Conservation (phyloP, 2,797 vertebrate genomes). For the Darevskia nairensis region DNA sequence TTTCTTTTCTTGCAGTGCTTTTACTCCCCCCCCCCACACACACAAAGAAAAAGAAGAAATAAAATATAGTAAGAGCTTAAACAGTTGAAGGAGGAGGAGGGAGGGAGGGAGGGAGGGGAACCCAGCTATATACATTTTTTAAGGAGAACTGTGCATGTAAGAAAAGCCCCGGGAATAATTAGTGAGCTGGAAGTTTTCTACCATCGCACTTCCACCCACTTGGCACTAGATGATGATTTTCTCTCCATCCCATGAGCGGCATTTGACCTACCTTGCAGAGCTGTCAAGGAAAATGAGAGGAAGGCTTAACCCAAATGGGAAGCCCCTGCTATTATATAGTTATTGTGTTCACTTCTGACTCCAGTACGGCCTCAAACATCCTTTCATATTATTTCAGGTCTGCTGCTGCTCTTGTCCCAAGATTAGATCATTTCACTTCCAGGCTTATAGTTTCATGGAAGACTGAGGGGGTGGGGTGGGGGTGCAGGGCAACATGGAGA, state of each 20-base stretch:
- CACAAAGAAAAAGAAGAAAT: slow-evolving; percentile 18
- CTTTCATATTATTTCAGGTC: not conserved
- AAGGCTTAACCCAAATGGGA: not conserved
- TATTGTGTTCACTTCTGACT: slow-evolving; percentile 12
- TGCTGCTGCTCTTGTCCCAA: not conserved
- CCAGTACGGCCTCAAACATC: slow-evolving; percentile 7
- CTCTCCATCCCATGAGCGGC: not conserved
- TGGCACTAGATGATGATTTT: slow-evolving; percentile 29
- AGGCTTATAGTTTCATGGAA: not conserved
- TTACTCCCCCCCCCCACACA: not conserved
- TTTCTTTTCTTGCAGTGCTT: slow-evolving; percentile 18
- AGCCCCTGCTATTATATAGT: not conserved
- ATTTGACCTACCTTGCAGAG: slow-evolving; percentile 24
- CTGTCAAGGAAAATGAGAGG: slow-evolving; percentile 1
- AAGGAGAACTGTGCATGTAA: slow-evolving; percentile 38
- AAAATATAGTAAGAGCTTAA: slow-evolving; percentile 20
- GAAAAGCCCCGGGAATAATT: slow-evolving; percentile 29
- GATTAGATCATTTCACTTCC: not conserved
- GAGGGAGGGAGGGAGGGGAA: not conserved
- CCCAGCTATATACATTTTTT: slow-evolving; percentile 11
- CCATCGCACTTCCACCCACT: slow-evolving; percentile 19
- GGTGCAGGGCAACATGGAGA: not conserved
- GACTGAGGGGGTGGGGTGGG: not conserved
- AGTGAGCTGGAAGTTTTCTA: slow-evolving; percentile 16
- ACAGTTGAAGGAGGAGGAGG: slow-evolving; percentile 12